Evolutionary conservation across 2,888 invertebrate genomes (phyloP).

Genomic region (Scaptomyza flava): DNA sequence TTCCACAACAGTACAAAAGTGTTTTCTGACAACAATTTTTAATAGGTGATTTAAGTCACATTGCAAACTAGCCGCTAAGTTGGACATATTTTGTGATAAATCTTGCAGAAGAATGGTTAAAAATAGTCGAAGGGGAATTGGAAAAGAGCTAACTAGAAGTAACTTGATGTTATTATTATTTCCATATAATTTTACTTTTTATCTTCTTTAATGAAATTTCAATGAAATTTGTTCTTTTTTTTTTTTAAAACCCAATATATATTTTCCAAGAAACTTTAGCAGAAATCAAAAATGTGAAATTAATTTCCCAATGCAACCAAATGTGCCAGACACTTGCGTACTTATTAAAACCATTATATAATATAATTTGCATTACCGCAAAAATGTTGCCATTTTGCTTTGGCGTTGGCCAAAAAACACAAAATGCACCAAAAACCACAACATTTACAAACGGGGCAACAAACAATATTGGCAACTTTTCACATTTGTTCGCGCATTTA

Average conservation of each 20-base stretch:
- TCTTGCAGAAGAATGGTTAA: neutral
- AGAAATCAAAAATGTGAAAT: slow-evolving; percentile 1
- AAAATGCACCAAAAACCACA: slow-evolving; percentile 48
- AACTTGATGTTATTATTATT: neutral
- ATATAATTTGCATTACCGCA: slow-evolving; percentile 36
- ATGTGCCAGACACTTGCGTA: neutral
- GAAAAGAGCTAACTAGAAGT: neutral
- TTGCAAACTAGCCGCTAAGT: neutral
- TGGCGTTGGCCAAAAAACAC: slow-evolving; percentile 14
- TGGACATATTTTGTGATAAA: neutral
- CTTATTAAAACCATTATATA: neutral
- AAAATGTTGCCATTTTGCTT: slow-evolving; percentile 20
- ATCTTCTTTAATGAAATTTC: no score
- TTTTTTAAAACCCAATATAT: neutral
- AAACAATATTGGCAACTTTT: slow-evolving; percentile 66
- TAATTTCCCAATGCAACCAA: slow-evolving; percentile 9
- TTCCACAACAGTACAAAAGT: slow-evolving; percentile 23
- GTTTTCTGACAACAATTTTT: slow-evolving; percentile 19
- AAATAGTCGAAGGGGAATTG: neutral
- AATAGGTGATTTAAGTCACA: slow-evolving; percentile 7
- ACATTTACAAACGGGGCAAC: slow-evolving; percentile 57
- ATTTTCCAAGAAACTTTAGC: neutral
- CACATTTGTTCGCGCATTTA: slow-evolving; percentile 64
- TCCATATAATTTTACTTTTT: no score
- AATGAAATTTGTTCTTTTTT: no score